A percentile compares a stretch with the other conserved stretches of the same genome.
Conservation (phyloP, 2,797 vertebrate genomes). For the Chloroceryle amazona region DNA sequence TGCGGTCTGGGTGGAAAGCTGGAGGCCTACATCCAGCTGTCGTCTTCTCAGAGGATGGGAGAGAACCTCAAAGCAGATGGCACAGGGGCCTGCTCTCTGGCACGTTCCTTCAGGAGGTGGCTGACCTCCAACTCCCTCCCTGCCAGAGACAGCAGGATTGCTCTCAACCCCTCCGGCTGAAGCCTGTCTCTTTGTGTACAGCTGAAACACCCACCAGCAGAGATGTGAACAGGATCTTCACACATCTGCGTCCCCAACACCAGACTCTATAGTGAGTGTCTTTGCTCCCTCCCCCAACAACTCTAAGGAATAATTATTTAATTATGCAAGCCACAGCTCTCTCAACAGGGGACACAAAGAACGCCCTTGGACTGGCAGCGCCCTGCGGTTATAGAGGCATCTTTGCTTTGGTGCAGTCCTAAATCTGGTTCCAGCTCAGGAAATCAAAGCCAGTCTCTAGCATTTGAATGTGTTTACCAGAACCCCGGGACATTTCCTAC, state of each 20-base stretch:
- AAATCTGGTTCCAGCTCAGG: background rate
- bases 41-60: background rate
- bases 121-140: background rate
- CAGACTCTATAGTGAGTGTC: background rate
- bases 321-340: background rate
- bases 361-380: background rate
- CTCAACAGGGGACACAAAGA: background rate
- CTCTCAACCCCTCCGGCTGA: background rate
- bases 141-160: background rate
- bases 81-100: background rate
- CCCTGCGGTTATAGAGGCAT: background rate
- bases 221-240: background rate
- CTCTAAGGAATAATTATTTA: background rate
- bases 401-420: background rate
- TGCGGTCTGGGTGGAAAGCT: background rate
- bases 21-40: background rate
- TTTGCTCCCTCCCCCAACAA: background rate
- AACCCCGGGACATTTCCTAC: background rate
- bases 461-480: background rate
- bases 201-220: background rate
- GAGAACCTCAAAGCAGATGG: background rate
- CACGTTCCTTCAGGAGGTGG: rapidly evolving
- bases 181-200: background rate
- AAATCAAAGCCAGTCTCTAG: rapidly evolving
- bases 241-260: background rate